phyloP scores from a whole-genome alignment of 2,797 vertebrate species.

The Hydrolagus colliei region DNA sequence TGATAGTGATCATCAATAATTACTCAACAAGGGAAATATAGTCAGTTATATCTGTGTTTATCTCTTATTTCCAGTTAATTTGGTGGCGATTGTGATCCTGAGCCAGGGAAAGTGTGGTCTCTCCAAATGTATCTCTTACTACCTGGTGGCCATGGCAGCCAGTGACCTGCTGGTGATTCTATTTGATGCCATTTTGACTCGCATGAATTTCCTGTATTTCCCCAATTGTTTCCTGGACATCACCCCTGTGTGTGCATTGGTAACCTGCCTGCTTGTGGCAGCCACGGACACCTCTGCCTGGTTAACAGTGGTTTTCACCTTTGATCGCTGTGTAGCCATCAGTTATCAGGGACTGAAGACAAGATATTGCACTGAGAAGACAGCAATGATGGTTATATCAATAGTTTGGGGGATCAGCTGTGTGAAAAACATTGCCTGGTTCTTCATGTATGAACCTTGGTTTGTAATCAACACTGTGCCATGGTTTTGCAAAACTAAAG shows the following conservation, averaged over 20 bases:
- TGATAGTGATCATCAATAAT: no score
- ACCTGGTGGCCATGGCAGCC: not conserved
- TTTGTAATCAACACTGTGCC: not conserved
- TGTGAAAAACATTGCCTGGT: not conserved
- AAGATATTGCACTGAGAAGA: not conserved
- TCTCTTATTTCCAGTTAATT: not conserved
- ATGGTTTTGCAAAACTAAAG: not conserved
- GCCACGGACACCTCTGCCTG: not conserved
- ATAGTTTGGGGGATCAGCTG: not conserved
- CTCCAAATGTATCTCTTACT: not conserved
- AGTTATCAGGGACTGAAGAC: not conserved
- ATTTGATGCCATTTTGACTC: not conserved
- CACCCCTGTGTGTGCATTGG: not conserved
- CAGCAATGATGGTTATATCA: not conserved
- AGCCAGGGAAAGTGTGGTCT: not conserved
- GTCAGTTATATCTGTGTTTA: no score
- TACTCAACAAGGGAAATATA: no score
- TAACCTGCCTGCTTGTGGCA: not conserved
- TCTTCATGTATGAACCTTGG: not conserved
- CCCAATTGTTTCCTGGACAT: not conserved
- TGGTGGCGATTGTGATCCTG: not conserved
- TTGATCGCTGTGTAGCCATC: conserved; percentile 12
- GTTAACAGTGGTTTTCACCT: not conserved
- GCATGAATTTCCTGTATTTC: not conserved
- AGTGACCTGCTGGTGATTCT: not conserved